phyloP scores from a whole-genome alignment of 37 sponge, comb jelly and placozoan genomes.

The Ianthella basta region DNA sequence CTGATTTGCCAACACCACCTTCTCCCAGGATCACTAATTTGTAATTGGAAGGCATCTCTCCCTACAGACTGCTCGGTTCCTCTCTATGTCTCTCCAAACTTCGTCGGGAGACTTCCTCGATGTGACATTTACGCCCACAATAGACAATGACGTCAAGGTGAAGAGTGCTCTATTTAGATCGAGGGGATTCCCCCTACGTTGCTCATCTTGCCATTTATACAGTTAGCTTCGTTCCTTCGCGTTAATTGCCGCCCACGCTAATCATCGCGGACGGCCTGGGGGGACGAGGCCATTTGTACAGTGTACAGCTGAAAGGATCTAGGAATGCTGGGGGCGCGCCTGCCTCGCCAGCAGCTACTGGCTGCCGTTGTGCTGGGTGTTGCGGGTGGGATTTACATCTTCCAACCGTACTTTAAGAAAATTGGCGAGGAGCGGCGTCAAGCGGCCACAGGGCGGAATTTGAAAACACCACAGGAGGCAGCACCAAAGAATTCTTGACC shows the following conservation, averaged over 20 bases:
- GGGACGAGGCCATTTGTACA: too few species aligned
- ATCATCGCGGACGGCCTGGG: too few species aligned
- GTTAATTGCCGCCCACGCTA: too few species aligned
- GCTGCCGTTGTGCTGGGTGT: slow-evolving; percentile 44
- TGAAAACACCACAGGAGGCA: background rate
- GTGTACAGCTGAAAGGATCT: too few species aligned
- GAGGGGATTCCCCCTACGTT: too few species aligned
- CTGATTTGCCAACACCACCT: slow-evolving; percentile 91
- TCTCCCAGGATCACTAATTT: slow-evolving; percentile 85
- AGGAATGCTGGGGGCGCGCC: too few species aligned
- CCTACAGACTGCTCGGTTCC: background rate
- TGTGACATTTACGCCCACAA: too few species aligned
- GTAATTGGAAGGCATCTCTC: slow-evolving; percentile 47
- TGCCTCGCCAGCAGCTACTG: slow-evolving; percentile 13
- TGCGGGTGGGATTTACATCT: slow-evolving; percentile 59
- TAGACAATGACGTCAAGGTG: too few species aligned
- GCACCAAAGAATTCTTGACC: background rate
- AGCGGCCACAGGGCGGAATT: background rate
- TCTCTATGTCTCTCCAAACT: background rate
- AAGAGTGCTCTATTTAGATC: too few species aligned
- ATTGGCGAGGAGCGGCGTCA: background rate
- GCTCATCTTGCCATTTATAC: too few species aligned
- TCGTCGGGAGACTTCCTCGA: too few species aligned
- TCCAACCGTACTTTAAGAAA: slow-evolving; percentile 48
- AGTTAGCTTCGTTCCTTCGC: too few species aligned